These are phyloP conservation scores for Merluccius polli DNA, from an alignment of 2,797 vertebrate genomes.

Conservation along the genomic window DNA sequence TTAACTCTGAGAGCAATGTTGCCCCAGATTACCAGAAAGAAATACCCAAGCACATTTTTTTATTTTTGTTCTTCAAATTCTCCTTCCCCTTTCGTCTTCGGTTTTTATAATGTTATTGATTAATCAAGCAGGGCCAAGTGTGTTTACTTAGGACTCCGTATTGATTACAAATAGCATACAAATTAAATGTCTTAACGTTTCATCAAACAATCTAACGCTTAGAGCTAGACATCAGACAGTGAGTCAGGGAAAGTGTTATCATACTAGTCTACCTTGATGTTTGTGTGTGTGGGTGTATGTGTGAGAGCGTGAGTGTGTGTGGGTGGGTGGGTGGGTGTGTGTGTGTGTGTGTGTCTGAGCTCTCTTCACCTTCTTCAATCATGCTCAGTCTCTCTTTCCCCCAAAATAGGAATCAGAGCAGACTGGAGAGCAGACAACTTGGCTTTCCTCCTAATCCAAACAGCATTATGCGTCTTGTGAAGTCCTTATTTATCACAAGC, in stretches of 20 bases:
- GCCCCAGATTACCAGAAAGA: neutral
- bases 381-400: conserved; percentile 9
- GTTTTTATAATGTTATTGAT: neutral
- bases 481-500: conserved; percentile 45
- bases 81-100: neutral
- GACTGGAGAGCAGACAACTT: conserved; percentile 35
- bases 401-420: conserved; percentile 30
- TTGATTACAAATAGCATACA: neutral
- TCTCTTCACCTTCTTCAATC: conserved; percentile 7
- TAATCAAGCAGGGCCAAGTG: neutral
- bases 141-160: neutral
- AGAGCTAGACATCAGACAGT: neutral
- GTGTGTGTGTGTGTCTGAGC: neutral
- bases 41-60: neutral
- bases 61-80: neutral
- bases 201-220: neutral
- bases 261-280: neutral
- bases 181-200: neutral
- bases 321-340: too few relatives aligned
- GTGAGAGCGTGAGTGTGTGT: too few relatives aligned
- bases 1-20: neutral
- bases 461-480: conserved; percentile 46
- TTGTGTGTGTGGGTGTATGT: neutral
- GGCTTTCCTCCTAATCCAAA: conserved; percentile 52
- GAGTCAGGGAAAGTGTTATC: neutral